phyloP scores from a whole-genome alignment of 2,797 vertebrate genomes.

The Cyclura pinguis region DNA sequence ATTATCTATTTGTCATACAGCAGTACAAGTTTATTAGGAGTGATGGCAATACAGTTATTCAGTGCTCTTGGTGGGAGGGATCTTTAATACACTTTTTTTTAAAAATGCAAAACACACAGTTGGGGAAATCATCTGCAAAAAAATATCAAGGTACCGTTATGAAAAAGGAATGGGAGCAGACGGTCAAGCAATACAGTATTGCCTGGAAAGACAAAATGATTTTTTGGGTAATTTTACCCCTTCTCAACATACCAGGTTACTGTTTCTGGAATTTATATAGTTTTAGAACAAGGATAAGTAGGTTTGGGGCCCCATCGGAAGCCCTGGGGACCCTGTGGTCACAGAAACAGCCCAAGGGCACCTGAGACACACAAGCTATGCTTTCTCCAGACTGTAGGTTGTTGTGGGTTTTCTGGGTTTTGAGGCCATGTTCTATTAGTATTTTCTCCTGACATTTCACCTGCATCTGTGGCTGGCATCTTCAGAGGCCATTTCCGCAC shows the following conservation, averaged over 20 bases:
- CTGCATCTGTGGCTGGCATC: too few relatives aligned
- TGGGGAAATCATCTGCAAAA: neutral
- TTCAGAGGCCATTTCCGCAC: too few relatives aligned
- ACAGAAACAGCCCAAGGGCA: too few relatives aligned
- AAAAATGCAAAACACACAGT: conserved; percentile 3
- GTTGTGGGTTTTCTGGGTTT: too few relatives aligned
- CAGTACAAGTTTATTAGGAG: conserved; percentile 32
- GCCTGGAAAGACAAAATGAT: neutral
- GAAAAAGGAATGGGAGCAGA: neutral
- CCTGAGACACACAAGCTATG: too few relatives aligned
- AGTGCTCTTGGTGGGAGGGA: neutral
- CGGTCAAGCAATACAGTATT: neutral
- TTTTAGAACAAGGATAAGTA: too few relatives aligned
- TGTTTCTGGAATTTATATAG: too few relatives aligned
- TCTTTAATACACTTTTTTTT: conserved; percentile 31
- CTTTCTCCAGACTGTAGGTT: too few relatives aligned
- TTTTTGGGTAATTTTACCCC: neutral
- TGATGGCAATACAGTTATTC: neutral
- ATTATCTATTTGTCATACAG: conserved; percentile 11
- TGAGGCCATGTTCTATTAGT: too few relatives aligned
- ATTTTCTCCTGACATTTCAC: too few relatives aligned
- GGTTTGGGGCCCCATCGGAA: too few relatives aligned
- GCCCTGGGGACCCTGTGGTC: too few relatives aligned
- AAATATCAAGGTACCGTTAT: neutral
- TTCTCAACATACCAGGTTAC: neutral